Conservation (phyloP, 2,113 vertebrate genomes). For the Seriola aureovittata region DNA sequence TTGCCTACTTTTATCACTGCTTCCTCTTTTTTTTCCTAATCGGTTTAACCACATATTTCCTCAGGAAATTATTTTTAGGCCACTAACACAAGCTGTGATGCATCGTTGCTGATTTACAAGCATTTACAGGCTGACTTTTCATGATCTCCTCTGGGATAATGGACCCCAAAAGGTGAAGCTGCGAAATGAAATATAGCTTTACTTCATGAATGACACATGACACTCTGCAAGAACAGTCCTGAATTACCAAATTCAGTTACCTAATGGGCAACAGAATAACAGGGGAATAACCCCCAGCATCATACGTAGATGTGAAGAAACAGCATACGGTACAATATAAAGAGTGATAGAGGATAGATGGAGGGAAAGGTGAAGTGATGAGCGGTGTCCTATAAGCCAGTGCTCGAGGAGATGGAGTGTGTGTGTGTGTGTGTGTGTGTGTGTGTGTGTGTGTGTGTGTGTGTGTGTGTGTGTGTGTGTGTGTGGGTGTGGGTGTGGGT, state of each 20-base stretch:
- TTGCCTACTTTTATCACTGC: conserved; percentile 1
- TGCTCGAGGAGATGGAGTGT: conserved; percentile 67
- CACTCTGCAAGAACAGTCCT: conserved; percentile 26
- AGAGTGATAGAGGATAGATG: conserved; percentile 59
- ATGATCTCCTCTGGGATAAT: conserved; percentile 41
- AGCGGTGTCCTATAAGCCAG: conserved; percentile 65
- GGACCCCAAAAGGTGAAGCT: conserved; percentile 41
- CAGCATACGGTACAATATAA: background rate
- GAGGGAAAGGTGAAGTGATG: conserved; percentile 72
- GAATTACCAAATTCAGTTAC: conserved; percentile 40
- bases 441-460: too few relatives aligned
- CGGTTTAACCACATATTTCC: background rate
- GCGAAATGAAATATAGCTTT: conserved; percentile 42
- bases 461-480: conserved; percentile 62
- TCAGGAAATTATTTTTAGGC: conserved; percentile 23
- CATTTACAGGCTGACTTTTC: conserved; percentile 34
- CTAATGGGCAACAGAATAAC: conserved; percentile 65
- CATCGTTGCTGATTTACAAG: conserved; percentile 31
- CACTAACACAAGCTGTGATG: conserved; percentile 3
- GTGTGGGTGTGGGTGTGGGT: conserved; percentile 40
- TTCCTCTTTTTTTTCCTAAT: background rate
- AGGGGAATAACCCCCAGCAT: background rate
- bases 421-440: conserved; percentile 46
- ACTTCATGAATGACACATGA: conserved; percentile 50
- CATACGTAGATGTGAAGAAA: conserved; percentile 13